These are phyloP conservation scores for Brenthis daphne DNA, from an alignment of 2,888 invertebrate species.

Conservation along the genomic window DNA sequence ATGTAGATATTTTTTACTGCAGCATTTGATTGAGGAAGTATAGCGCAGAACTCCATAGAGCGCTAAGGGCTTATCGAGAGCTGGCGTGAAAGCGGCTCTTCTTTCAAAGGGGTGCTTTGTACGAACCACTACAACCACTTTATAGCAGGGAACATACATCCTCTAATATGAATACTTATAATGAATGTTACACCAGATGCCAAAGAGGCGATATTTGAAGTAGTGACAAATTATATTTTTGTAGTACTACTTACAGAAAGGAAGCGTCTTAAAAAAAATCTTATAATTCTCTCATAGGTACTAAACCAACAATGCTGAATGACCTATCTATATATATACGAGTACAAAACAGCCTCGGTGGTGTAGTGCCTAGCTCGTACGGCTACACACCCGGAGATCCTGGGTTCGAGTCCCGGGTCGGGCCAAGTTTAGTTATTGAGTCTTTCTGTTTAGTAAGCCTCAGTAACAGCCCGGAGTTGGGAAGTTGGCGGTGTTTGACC, in stretches of 20 bases:
- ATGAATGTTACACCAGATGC: conserved; percentile 47
- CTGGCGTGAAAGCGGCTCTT: conserved; percentile 64
- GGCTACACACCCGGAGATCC: too few relatives aligned
- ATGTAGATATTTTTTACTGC: conserved; percentile 27
- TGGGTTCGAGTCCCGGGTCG: too few relatives aligned
- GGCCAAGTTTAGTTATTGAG: too few relatives aligned
- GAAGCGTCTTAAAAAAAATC: too few relatives aligned
- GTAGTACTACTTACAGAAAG: neutral
- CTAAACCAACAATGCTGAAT: too few relatives aligned
- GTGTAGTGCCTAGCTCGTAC: too few relatives aligned
- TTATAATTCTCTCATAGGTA: too few relatives aligned
- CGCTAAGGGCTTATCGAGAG: conserved; percentile 68
- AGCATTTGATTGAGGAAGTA: conserved; percentile 37
- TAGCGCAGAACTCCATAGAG: conserved; percentile 36
- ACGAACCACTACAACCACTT: conserved; percentile 66
- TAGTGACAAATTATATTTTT: conserved; percentile 36
- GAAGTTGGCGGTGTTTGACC: too few relatives aligned
- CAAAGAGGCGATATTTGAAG: conserved; percentile 35
- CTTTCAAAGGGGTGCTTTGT: conserved; percentile 72
- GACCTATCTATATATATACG: too few relatives aligned
- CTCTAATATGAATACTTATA: conserved; percentile 51
- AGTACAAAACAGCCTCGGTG: too few relatives aligned
- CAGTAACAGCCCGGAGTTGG: too few relatives aligned
- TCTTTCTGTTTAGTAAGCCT: too few relatives aligned
- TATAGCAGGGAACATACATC: conserved; percentile 53